A percentile compares a stretch with the other conserved stretches of the same genome.
Conservation (phyloP, 2,113 vertebrate species). For the Origma solitaria region DNA sequence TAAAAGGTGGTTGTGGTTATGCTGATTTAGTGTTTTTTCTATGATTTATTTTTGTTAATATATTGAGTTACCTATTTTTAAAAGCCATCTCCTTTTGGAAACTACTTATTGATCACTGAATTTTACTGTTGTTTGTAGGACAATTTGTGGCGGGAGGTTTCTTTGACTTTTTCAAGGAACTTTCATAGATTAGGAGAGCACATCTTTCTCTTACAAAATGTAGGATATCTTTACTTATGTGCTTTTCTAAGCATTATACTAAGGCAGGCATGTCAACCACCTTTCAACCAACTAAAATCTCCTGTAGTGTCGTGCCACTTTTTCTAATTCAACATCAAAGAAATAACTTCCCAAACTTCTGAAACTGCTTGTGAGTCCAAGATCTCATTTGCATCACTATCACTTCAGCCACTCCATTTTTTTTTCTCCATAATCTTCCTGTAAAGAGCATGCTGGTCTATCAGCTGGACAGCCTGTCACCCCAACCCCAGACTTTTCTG, state of each 20-base stretch:
- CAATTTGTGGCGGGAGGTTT: rapidly evolving
- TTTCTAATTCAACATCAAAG: neutral
- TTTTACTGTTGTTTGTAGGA: neutral
- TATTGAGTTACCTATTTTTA: neutral
- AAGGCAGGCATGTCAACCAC: neutral
- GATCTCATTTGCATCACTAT: neutral
- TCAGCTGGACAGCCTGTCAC: neutral
- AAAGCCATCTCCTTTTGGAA: neutral
- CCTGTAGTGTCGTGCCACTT: neutral
- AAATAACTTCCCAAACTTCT: neutral
- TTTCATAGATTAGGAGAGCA: neutral
- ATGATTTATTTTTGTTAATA: neutral
- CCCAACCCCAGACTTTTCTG: neutral
- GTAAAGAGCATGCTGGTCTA: neutral
- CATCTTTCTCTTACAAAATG: neutral
- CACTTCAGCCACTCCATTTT: neutral
- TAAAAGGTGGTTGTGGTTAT: neutral
- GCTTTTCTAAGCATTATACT: neutral
- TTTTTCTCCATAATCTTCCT: neutral
- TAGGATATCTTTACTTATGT: neutral
- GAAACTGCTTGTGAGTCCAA: neutral
- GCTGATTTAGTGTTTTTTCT: neutral
- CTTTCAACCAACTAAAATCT: neutral
- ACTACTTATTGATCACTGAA: neutral
- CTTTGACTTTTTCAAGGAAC: neutral